Evolutionary conservation across 2,113 vertebrate genomes (phyloP), one percentile per base, ranked within the genome.

Genomic region (Poecile atricapillus): DNA sequence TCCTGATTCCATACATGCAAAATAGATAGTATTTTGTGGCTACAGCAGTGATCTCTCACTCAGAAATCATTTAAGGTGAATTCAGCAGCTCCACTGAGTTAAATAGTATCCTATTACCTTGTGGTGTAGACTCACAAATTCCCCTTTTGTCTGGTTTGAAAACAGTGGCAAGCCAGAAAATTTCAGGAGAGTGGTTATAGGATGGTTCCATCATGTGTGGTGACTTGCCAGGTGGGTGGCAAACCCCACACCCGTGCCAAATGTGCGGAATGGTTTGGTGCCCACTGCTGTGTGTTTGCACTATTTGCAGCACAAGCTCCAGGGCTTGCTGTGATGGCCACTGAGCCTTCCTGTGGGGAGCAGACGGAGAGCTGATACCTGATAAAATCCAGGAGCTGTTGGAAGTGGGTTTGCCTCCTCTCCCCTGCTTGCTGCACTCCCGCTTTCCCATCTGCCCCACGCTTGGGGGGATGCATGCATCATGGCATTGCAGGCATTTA

Each of bases 201-300:
- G 81, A 58, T 59, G 56, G 76, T 94, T 90, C 76, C 63, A n/a
- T 70, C 53, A 25, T 70, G 28, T 70, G 59, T 73, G 50, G 55
- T 41, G 78, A 39, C 64, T 92, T 89, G 76, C 86, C 64, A 88
- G 71, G 76, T 83, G 83, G 86, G 79, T 95, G 90, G 76, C 85
- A 88, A 65, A 90, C n/a, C 17, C 44, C 77, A 9, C 20, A 37
- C 3, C 44, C 11, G 0, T 73, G 87, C 78, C 92, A 95, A 76
- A 83, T 80, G 58, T 35, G 20, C 0, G 0, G 63, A n/a, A 76
- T 68, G 65, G 53, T 85, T 90, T 8, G 1, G 75, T 73, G 79
- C 75, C 86, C 87, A 18, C 75, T 64, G 84, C 78, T 67, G 28
- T 14, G 3, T 55, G 52, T 55, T 84, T 77, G 73, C 50, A 28